Conservation (phyloP, 1,140 invertebrate genomes). For the Drosophila simulans region DNA sequence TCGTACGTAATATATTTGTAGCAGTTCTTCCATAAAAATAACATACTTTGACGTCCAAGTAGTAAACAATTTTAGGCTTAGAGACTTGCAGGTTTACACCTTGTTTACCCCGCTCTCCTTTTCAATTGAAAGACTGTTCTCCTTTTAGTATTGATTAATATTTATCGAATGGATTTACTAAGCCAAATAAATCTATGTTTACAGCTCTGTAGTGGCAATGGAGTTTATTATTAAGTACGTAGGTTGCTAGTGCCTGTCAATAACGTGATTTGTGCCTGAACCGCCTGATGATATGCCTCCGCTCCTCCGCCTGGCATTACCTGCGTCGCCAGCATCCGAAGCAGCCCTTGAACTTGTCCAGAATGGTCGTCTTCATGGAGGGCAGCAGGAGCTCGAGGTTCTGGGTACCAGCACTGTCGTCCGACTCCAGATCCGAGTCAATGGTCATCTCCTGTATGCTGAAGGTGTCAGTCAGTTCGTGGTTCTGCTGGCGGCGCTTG, state of each 20-base stretch:
- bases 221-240: conserved; percentile 50
- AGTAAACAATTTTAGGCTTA: too few species aligned
- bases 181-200: conserved; percentile 62
- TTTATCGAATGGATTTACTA: conserved; percentile 50
- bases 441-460: conserved; percentile 85
- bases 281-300: conserved; percentile 16
- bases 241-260: conserved; percentile 70
- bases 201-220: conserved; percentile 63
- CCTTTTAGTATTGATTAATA: conserved; percentile 35
- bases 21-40: conserved; percentile 5
- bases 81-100: too few species aligned
- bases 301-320: conserved; percentile 53
- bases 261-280: conserved; percentile 73
- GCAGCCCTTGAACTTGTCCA: conserved; percentile 76
- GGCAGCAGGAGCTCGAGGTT: conserved; percentile 80
- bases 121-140: not conserved
- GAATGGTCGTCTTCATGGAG: conserved; percentile 69
- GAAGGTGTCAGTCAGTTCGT: conserved; percentile 80
- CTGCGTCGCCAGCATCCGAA: conserved; percentile 74
- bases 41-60: not conserved
- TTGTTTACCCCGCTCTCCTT: not conserved
- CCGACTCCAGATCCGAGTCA: conserved; percentile 78
- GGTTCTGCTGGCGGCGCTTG: conserved; percentile 68
- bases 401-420: conserved; percentile 80
- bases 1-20: conserved; percentile 24